Evolutionary conservation across 2,797 vertebrate genomes (phyloP), one percentile per base, ranked within the genome.

Genomic region (Aphelocoma californica): DNA sequence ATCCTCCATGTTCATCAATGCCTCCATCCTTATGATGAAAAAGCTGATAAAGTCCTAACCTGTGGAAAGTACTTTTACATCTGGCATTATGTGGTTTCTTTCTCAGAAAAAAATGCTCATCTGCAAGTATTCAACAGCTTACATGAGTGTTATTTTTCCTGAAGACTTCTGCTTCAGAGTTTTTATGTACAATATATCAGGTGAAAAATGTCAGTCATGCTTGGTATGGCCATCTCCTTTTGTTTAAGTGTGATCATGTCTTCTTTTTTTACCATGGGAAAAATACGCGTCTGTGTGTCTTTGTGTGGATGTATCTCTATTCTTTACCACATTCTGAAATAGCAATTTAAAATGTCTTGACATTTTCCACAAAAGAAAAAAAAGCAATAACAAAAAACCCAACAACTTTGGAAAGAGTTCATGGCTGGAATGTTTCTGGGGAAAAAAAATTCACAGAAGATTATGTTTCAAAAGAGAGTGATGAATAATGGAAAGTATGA

Each of bases 401-500:
- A 83, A 57, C 20, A 87, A 40, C 57, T 86, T 50, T 81, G 72
- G 40, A 75, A 93, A 54, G 28, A 94, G 40, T 84, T 94, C 66
- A 79, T 69, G 80, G 54, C 42, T 88, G 88, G 72, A 94, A 93
- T 78, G 54, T 83, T 95, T 92, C 75, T 88, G 54, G 4, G 47
- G 29, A 36, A 61, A 58, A 60, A 38, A 88, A 88, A 69, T 26
- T 92, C 67, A 84, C 67, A 81, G 81, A 72, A 77, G 47, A 80
- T 94, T 80, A 16, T 89, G 25, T 96, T 92, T 93, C 83, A 81
- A 79, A 91, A 66, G 42, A 81, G 34, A 75, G 23, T 75, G 73
- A 94, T 94, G 90, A 96, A 87, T 92, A 95, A 95, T 86, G 90
- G 92, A 95, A 97, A 93, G 53, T 90, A 86, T 94, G 92, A 95